These are phyloP conservation scores for Ramphastos sulfuratus DNA, from an alignment of 2,113 vertebrate species.

Conservation along the genomic window DNA sequence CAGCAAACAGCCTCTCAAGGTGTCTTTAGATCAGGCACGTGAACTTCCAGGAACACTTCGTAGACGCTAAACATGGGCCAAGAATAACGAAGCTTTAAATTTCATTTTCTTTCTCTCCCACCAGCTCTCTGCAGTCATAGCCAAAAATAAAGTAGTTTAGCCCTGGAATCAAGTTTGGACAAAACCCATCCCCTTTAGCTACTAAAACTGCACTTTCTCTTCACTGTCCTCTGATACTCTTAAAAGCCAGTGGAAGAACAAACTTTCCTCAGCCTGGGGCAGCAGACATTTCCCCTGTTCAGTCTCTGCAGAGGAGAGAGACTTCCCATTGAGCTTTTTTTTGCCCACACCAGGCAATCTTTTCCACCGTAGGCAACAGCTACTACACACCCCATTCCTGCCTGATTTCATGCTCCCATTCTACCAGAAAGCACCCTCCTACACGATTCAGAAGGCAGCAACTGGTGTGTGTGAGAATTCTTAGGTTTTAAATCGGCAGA, in stretches of 20 bases:
- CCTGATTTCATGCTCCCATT: conserved; percentile 65
- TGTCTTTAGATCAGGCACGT: neutral
- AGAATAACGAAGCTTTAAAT: conserved; percentile 6
- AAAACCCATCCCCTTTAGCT: conserved; percentile 1
- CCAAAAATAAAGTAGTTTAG: conserved; percentile 15
- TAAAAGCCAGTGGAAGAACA: neutral
- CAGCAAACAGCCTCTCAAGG: neutral
- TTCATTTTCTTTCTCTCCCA: neutral
- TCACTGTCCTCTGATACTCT: neutral
- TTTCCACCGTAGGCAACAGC: neutral
- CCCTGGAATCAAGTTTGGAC: conserved; percentile 9
- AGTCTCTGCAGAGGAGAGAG: neutral
- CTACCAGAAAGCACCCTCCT: conserved; percentile 43
- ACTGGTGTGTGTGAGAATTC: conserved; percentile 33
- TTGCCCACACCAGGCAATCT: neutral
- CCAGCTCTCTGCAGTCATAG: neutral
- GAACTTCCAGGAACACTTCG: neutral
- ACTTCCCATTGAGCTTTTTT: neutral
- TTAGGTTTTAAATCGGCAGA: neutral
- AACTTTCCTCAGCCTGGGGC: neutral
- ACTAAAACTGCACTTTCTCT: neutral
- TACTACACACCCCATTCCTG: conserved; percentile 50
- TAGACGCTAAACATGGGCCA: neutral
- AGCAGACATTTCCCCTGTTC: neutral
- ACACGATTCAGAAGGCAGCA: conserved; percentile 15